phyloP scores from a whole-genome alignment of 2,888 invertebrate genomes.

The Diadegma fenestrale region DNA sequence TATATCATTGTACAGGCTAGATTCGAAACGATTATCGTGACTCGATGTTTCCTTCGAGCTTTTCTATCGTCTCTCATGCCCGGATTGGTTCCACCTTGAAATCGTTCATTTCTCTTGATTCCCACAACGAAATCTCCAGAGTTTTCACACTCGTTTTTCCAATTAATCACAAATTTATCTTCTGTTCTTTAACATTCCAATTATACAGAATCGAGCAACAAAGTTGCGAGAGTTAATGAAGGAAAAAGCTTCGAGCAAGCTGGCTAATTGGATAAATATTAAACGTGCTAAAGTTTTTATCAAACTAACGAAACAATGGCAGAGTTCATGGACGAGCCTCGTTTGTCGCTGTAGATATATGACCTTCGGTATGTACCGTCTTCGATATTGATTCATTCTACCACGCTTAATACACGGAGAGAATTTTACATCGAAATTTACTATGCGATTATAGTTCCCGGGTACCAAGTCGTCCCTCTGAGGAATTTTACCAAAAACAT shows the following conservation, averaged over 20 bases:
- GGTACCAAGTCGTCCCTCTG: no score
- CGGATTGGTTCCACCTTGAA: not conserved
- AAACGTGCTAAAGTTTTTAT: slow-evolving; percentile 6
- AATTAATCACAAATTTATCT: not conserved
- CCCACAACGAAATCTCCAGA: not conserved
- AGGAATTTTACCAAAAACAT: no score
- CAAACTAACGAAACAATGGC: not conserved
- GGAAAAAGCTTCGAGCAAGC: not conserved
- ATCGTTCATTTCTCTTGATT: not conserved
- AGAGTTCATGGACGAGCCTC: slow-evolving; percentile 8
- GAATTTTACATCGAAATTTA: no score
- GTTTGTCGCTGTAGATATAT: slow-evolving; percentile 53
- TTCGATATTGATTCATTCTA: slow-evolving; percentile 62
- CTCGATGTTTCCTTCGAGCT: not conserved
- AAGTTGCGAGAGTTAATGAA: not conserved
- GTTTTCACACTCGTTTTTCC: not conserved
- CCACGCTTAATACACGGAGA: slow-evolving; percentile 60
- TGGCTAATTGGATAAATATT: not conserved
- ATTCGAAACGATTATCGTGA: not conserved
- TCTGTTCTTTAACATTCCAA: not conserved
- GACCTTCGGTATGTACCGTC: slow-evolving; percentile 64
- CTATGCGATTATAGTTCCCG: no score
- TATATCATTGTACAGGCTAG: not conserved
- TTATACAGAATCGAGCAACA: not conserved
- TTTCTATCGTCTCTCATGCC: not conserved